Evolutionary conservation across 2,888 invertebrate genomes (phyloP), one percentile per base, ranked within the genome.

Genomic region (Dolichopus griseipennis): DNA sequence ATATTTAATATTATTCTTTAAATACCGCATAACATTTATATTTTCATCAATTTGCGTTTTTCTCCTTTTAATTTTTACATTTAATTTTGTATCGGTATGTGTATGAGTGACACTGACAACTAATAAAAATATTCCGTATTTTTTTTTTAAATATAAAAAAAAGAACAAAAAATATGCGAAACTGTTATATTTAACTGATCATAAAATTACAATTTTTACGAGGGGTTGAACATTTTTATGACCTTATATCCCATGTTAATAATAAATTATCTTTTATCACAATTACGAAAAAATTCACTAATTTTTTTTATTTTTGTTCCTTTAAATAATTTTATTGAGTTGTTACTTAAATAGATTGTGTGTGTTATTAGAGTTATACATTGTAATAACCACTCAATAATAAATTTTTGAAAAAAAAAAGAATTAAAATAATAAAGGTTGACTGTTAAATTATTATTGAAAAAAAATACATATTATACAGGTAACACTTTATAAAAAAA

Each of bases 361-460:
- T n/a, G n/a, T n/a, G n/a, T 18, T 18, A 18, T 52, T 18, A 52
- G 18, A 52, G 5, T 52, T 52, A 34, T 34, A 15, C 52, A 52
- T 52, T 52, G 15, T 52, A 52, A 52, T 12, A 52, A 52, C 18
- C 52, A 18, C 52, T 52, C n/a, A 52, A 52, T 18, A 52, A 52
- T 2, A 52, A 27, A 27, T 27, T 27, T 27, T 2, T 27, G 27
- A 27, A 27, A 52, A 52, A 52, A 52, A 52, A 52, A 18, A 52
- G 15, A 52, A 52, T 4, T 43, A n/a, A 12, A 52, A 52, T n/a
- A 43, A 43, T 43, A 43, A 43, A 43, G 9, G 9, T 7, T 34
- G 18, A 52, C 52, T 52, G 52, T 52, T 52, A 52, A 52, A 52
- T 52, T 52, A 52, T 52, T 52, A 52, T 52, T 52, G 52, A 52